Conservation (phyloP, 2,113 vertebrate genomes). For the Aegithalos caudatus region DNA sequence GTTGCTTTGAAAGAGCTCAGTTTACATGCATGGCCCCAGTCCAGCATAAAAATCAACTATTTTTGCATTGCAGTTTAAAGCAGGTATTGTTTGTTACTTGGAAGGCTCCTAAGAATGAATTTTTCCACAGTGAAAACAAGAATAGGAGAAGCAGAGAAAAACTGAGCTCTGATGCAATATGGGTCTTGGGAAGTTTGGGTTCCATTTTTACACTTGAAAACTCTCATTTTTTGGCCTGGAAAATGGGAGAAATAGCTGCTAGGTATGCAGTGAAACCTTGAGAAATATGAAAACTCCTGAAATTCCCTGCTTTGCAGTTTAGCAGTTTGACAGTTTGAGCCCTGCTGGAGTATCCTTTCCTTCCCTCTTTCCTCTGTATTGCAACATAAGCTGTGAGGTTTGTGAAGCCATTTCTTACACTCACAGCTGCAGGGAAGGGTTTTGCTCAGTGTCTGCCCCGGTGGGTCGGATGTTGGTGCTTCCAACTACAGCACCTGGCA, state of each 20-base stretch:
- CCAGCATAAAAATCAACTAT: neutral
- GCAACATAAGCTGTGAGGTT: neutral
- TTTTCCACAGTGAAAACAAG: neutral
- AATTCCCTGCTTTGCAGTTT: neutral
- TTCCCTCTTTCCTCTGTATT: neutral
- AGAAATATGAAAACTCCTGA: neutral
- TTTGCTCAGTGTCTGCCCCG: neutral
- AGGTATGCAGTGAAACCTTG: neutral
- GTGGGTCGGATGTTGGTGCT: neutral
- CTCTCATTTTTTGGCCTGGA: neutral
- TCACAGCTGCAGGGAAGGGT: neutral
- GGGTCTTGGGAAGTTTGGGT: neutral
- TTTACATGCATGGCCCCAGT: neutral
- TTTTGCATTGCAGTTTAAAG: constrained; percentile 4
- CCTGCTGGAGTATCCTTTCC: neutral
- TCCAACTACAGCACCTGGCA: neutral
- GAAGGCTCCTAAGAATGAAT: neutral
- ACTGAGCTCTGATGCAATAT: neutral
- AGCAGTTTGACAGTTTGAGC: neutral
- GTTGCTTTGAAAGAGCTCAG: neutral
- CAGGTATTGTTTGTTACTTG: neutral
- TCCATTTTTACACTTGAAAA: neutral
- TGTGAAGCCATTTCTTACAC: neutral
- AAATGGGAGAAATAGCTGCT: neutral
- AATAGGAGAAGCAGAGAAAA: neutral